phyloP scores from a whole-genome alignment of 2,113 vertebrate species.

The Mormyrus iriodes region DNA sequence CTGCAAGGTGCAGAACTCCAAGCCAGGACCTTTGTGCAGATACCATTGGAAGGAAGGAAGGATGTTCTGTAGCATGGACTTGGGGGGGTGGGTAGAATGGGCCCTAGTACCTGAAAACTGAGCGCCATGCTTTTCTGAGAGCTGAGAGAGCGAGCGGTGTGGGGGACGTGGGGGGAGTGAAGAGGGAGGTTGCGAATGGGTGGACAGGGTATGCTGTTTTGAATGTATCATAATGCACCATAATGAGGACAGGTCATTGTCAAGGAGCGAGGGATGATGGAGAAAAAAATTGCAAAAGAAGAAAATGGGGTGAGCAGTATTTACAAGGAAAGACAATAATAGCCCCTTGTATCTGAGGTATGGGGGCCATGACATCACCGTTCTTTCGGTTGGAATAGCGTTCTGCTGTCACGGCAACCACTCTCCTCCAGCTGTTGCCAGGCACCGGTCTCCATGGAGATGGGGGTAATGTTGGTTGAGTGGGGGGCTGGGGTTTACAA shows the following conservation, averaged over 20 bases:
- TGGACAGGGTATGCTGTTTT: conserved; percentile 8
- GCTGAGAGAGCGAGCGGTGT: conserved; percentile 12
- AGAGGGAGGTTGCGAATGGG: conserved; percentile 23
- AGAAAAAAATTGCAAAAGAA: conserved; percentile 25
- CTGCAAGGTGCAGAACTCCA: background rate
- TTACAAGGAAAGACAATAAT: conserved; percentile 33
- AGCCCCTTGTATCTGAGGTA: conserved; percentile 26
- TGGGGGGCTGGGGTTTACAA: conserved; percentile 32
- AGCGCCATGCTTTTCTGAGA: background rate
- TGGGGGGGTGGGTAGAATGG: conserved; percentile 17
- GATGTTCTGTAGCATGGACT: background rate
- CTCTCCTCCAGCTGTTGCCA: conserved; percentile 68
- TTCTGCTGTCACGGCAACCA: conserved; percentile 53
- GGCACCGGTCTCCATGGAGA: conserved; percentile 71
- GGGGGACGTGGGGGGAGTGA: background rate
- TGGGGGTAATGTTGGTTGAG: conserved; percentile 42
- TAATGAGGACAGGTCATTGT: background rate
- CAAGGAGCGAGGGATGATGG: background rate
- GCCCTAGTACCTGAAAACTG: background rate
- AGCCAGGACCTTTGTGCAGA: background rate
- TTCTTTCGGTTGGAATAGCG: conserved; percentile 31
- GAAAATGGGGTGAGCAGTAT: conserved; percentile 16
- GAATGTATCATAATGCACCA: background rate
- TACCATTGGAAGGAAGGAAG: background rate
- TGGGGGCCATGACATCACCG: conserved; percentile 48